A percentile compares a stretch with the other conserved stretches of the same genome.
These are phyloP conservation scores for Apistogramma diplotaenia DNA, from an alignment of 2,113 vertebrate genomes.

Conservation along the genomic window DNA sequence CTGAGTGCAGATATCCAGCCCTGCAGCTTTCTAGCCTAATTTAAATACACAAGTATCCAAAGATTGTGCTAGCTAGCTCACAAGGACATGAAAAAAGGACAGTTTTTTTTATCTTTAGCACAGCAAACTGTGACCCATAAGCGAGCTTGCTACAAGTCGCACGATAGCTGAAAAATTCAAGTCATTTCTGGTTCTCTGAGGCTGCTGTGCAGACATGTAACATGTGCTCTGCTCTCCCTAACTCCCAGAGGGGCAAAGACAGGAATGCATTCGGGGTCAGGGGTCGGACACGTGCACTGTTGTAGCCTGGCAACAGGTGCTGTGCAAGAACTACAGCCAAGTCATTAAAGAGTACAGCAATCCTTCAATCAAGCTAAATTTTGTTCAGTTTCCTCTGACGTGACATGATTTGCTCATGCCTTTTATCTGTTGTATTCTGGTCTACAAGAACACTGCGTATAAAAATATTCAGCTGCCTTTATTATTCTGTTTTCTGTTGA, in stretches of 20 bases:
- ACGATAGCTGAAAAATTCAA: not conserved
- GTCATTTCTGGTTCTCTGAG: constrained; percentile 20
- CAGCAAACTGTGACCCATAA: not conserved
- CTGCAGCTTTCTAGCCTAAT: constrained; percentile 5
- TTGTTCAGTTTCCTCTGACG: not conserved
- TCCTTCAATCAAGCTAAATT: not conserved
- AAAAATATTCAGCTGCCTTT: not conserved
- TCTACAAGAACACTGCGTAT: not conserved
- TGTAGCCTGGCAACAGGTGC: constrained; percentile 70
- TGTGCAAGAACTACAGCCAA: constrained; percentile 5
- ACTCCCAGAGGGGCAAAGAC: constrained; percentile 50
- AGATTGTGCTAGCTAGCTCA: not conserved
- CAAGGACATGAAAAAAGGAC: not conserved
- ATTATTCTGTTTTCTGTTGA: not conserved
- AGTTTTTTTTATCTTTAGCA: not conserved
- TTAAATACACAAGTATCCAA: not conserved
- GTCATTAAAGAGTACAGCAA: constrained; percentile 8
- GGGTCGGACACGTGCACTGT: constrained; percentile 51
- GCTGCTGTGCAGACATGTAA: constrained; percentile 46
- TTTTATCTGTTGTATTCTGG: not conserved
- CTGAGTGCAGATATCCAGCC: constrained; percentile 3
- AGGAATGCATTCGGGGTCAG: constrained; percentile 62
- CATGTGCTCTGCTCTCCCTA: constrained; percentile 45
- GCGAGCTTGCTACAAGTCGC: not conserved
- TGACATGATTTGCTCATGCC: not conserved